phyloP scores from a whole-genome alignment of 1,140 invertebrate genomes.

The Trissolcus basalis region DNA sequence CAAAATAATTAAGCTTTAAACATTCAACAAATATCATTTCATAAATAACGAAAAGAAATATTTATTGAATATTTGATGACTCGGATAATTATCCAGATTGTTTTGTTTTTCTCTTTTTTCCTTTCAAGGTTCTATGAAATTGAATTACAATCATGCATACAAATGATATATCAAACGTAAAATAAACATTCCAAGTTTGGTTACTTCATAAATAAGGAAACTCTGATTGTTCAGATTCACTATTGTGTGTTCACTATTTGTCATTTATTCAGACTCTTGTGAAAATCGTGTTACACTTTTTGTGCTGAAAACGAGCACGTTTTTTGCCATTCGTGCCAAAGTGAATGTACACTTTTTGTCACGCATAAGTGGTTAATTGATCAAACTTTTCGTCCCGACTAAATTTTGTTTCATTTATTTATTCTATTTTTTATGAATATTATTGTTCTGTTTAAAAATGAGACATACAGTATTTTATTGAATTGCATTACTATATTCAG shows the following conservation, averaged over 20 bases:
- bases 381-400: background rate
- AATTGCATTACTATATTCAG: no score
- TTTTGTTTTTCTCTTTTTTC: background rate
- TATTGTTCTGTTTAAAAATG: no score
- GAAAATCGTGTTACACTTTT: constrained; percentile 30
- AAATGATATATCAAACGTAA: no score
- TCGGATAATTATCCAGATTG: background rate
- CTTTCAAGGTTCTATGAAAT: no score
- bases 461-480: no score
- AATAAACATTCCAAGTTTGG: no score
- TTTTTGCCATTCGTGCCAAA: constrained; percentile 49
- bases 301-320: constrained; percentile 37
- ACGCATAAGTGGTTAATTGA: constrained; percentile 44
- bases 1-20: constrained; percentile 36
- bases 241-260: constrained; percentile 14
- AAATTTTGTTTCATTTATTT: background rate
- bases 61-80: background rate
- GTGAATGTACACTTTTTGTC: constrained; percentile 37
- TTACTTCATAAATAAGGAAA: background rate
- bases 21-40: no score
- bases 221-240: constrained; percentile 7
- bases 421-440: background rate
- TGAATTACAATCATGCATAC: no score
- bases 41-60: no score
- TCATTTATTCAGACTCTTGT: constrained; percentile 26